Evolutionary conservation across 2,113 vertebrate species (phyloP).

Genomic region (Noturus placidus): DNA sequence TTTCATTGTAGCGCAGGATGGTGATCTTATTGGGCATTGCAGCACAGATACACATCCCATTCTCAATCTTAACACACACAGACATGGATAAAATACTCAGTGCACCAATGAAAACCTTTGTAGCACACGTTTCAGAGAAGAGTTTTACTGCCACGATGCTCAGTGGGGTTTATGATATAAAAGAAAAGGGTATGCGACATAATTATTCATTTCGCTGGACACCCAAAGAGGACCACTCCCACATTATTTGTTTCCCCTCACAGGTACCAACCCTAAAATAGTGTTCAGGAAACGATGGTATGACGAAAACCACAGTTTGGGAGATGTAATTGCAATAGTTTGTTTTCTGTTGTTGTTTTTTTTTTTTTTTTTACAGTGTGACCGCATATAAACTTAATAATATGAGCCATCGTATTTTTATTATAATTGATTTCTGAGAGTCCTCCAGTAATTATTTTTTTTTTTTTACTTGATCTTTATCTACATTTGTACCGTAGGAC

Average conservation of each 20-base stretch:
- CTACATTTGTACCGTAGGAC: not conserved
- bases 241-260: not conserved
- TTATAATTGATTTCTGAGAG: not conserved
- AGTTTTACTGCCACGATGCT: not conserved
- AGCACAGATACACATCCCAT: conserved; percentile 90
- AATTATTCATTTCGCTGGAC: not conserved
- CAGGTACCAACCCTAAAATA: not conserved
- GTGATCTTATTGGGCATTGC: conserved; percentile 95
- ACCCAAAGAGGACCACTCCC: not conserved
- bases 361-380: not conserved
- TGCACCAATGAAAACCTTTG: not conserved
- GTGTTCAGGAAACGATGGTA: not conserved
- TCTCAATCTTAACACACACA: conserved; percentile 82
- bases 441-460: not conserved
- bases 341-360: too few relatives aligned
- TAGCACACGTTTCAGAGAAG: not conserved
- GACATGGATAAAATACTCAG: not conserved
- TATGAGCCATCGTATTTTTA: not conserved
- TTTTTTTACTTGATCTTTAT: not conserved
- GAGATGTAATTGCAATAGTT: too few relatives aligned
- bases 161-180: not conserved
- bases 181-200: not conserved
- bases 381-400: not conserved
- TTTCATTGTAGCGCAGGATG: conserved; percentile 90
- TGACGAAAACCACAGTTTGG: too few relatives aligned